Conservation (phyloP, 1,140 invertebrate species). For the Pteromalus puparum region DNA sequence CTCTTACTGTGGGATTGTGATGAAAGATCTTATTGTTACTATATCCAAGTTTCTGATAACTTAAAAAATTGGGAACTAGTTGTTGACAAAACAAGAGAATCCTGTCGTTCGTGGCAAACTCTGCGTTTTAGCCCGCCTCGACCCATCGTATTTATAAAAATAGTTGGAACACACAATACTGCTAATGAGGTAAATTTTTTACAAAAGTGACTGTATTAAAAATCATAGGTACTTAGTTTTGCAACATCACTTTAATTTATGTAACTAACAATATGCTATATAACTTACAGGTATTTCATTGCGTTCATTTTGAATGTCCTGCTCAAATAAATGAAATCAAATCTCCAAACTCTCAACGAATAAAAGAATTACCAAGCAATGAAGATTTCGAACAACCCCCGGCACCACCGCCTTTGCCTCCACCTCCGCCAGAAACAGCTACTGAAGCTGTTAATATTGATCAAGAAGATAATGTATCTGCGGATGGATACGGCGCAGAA, state of each 20-base stretch:
- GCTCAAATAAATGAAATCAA: conserved; percentile 75
- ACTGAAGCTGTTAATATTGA: conserved; percentile 68
- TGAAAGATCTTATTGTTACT: conserved; percentile 96
- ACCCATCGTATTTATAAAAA: conserved; percentile 94
- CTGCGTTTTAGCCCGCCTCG: conserved; percentile 85
- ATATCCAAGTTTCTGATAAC: conserved; percentile 96
- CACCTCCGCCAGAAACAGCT: conserved; percentile 63
- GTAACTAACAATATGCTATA: neutral
- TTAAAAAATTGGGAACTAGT: conserved; percentile 92
- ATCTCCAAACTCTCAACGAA: conserved; percentile 57
- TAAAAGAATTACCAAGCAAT: conserved; percentile 33
- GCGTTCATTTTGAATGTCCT: conserved; percentile 98
- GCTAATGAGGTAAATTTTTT: conserved; percentile 88
- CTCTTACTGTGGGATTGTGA: conserved; percentile 98
- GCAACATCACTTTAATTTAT: conserved; percentile 11
- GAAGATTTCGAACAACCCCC: conserved; percentile 33
- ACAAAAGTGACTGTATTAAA: neutral
- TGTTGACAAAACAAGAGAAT: conserved; percentile 84
- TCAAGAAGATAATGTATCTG: conserved; percentile 60
- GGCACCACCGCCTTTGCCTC: conserved; percentile 33
- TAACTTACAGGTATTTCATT: conserved; percentile 91
- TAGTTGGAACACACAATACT: conserved; percentile 96
- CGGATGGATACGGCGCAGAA: conserved; percentile 49
- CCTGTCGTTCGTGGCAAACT: conserved; percentile 94
- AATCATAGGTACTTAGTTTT: conserved; percentile 2